phyloP scores from a whole-genome alignment of 2,113 vertebrate genomes.

The human (Homo sapiens) region DNA sequence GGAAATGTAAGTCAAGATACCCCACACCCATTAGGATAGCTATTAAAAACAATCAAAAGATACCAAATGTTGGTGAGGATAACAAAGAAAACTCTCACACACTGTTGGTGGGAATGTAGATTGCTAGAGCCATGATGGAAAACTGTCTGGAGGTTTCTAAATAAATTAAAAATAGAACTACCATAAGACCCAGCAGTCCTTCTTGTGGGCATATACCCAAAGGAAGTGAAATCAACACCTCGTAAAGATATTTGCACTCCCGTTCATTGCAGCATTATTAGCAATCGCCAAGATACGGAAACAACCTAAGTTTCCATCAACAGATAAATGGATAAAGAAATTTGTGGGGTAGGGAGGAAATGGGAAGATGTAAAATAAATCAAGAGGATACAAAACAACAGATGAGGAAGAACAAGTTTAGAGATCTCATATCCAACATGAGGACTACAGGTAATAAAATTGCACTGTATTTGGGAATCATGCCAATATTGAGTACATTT shows the following conservation, averaged over 20 bases:
- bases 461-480: neutral
- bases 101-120: neutral
- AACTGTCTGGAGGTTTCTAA: neutral
- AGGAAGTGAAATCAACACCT: neutral
- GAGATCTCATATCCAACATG: neutral
- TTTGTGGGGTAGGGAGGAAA: neutral
- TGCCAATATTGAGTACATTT: neutral
- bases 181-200: neutral
- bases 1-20: neutral
- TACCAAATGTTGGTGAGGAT: neutral
- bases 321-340: neutral
- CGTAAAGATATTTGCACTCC: neutral
- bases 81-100: neutral
- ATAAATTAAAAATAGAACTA: neutral
- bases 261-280: neutral
- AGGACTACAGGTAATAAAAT: neutral
- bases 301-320: neutral
- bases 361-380: neutral
- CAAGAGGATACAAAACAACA: neutral
- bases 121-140: neutral
- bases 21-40: neutral
- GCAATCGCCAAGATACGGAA: neutral
- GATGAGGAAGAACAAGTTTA: neutral
- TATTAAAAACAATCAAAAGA: neutral
- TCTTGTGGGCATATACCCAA: neutral